Base-by-base conservation (phyloP, 1,140 invertebrate genomes). In the Drosophila mayri region DNA sequence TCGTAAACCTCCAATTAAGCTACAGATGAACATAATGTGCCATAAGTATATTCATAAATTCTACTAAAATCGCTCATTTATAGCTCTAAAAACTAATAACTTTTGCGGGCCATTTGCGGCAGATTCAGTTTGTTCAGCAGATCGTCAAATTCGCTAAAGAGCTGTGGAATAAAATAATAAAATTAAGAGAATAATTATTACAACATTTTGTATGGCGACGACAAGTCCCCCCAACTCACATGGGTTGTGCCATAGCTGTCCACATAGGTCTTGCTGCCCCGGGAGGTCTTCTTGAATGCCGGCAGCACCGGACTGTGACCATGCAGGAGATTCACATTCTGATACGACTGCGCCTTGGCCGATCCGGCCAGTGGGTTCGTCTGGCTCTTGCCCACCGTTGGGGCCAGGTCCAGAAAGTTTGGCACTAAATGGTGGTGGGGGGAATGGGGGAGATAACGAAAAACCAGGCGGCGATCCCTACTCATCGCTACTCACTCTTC, bases 61-160 rank as follows among this genome's bases (percentile, higher is more conserved):
- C 60, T 64, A 67, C 50, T 67, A 61, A 40, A 22, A 44, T 55
- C 64, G 41, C 10, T n/a, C 2, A 38, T 49, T 41, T 10, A 22
- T 32, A 61, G 20, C 62, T 10, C 16, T 60, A 63, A 70, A n/a
- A 67, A 49, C 76, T 90, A 90, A 82, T 90, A 90, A 57, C 70
- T 79, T n/a, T 82, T 86, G 32, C 79, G 79, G 40, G 63, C 32
- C 44, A 65, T 62, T 49, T 81, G 80, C 49, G 84, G 80, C 62
- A 92, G 77, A 35, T 92, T 76, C 54, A 92, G 86, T 60, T 91
- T 87, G 60, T 81, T 83, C 37, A 92, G 79, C 37, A 92, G 77
- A 61, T 91, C 81, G 67, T 92, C 84, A 57, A 92, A 92, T 43
- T 92, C 91, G 46, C 84, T 92, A 50, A 83, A 92, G 22, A 92